Evolutionary conservation across 2,888 invertebrate species (phyloP).

Genomic region (Caenorhabditis zanzibari): DNA sequence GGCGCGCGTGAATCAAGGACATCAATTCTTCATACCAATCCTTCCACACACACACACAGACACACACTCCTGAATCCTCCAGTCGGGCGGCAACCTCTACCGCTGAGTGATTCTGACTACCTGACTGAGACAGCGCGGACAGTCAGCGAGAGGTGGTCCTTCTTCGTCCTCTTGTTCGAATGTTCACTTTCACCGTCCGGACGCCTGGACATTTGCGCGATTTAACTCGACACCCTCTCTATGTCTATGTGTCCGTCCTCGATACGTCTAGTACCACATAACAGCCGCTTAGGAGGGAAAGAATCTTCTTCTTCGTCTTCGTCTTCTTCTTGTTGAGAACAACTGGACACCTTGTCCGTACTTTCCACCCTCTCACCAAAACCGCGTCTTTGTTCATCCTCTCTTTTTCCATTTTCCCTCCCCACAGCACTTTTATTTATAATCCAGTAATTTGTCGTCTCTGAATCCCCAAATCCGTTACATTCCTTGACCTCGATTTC

Average conservation of each 20-base stretch:
- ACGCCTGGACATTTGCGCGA: conserved; percentile 57
- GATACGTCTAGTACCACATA: conserved; percentile 64
- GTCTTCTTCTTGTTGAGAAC: conserved; percentile 63
- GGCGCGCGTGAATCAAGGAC: conserved; percentile 66
- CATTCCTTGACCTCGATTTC: conserved; percentile 61
- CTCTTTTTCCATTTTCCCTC: neutral
- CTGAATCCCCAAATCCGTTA: conserved; percentile 56
- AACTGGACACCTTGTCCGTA: conserved; percentile 62
- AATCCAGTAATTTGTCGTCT: conserved; percentile 62
- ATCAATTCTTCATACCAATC: conserved; percentile 64
- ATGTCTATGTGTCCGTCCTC: conserved; percentile 51
- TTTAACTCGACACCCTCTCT: conserved; percentile 63
- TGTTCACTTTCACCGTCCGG: conserved; percentile 59
- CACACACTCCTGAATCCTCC: conserved; percentile 33
- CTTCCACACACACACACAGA: conserved; percentile 49
- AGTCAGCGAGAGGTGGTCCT: conserved; percentile 3
- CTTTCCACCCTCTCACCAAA: conserved; percentile 51
- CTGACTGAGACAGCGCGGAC: conserved; percentile 49
- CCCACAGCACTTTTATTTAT: conserved; percentile 50
- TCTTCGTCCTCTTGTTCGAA: conserved; percentile 47
- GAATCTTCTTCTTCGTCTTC: neutral
- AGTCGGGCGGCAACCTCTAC: conserved; percentile 56
- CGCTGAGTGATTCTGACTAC: conserved; percentile 57
- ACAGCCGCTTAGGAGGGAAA: conserved; percentile 58
- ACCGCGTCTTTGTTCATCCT: conserved; percentile 32